These are phyloP conservation scores for Drosophila melanica DNA, from an alignment of 1,140 invertebrate species.

Conservation along the genomic window DNA sequence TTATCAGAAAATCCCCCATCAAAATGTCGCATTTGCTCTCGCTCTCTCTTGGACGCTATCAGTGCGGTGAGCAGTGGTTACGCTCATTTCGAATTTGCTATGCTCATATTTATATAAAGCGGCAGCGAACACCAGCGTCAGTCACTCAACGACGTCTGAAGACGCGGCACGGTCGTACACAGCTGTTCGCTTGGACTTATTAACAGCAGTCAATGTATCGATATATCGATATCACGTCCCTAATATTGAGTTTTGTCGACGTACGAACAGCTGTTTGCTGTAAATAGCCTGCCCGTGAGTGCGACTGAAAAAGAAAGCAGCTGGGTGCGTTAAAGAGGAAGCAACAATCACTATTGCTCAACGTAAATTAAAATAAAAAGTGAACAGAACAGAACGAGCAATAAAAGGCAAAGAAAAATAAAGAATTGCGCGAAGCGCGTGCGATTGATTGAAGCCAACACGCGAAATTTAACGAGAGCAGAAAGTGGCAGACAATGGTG, in stretches of 20 bases:
- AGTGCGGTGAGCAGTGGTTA: conserved; percentile 25
- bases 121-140: conserved; percentile 23
- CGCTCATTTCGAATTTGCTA: conserved; percentile 24
- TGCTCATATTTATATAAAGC: conserved; percentile 53
- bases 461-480: conserved; percentile 51
- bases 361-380: conserved; percentile 43
- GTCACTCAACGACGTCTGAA: conserved; percentile 51
- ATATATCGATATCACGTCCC: conserved; percentile 29
- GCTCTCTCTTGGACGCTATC: conserved; percentile 28
- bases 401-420: conserved; percentile 37
- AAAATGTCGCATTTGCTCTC: conserved; percentile 12
- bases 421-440: conserved; percentile 33
- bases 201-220: conserved; percentile 34
- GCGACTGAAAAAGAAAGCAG: conserved; percentile 49
- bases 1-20: conserved; percentile 68
- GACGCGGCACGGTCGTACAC: conserved; percentile 9
- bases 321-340: conserved; percentile 35
- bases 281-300: conserved; percentile 44
- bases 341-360: conserved; percentile 59
- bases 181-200: conserved; percentile 28
- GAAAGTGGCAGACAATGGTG: conserved; percentile 37
- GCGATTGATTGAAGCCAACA: conserved; percentile 52
- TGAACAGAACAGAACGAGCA: conserved; percentile 40
- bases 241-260: conserved; percentile 18
- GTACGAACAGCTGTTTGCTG: conserved; percentile 45